Evolutionary conservation across 2,113 vertebrate species (phyloP), one percentile per base, ranked within the genome.

Genomic region (Pionites leucogaster): DNA sequence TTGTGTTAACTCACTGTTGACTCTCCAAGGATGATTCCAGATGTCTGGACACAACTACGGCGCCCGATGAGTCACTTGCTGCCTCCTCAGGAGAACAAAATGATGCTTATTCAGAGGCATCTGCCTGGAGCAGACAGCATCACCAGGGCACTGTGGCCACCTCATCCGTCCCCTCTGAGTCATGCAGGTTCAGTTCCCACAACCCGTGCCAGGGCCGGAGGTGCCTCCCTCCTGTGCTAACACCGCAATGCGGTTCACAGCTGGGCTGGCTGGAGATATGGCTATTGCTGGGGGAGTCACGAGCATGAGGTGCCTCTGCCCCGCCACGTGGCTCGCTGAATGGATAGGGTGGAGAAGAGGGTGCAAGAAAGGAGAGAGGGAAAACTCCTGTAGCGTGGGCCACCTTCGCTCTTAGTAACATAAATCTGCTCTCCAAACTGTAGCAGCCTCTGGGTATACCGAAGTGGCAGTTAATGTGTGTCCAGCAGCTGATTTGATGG

Each of bases 241-340:
- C 41, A 14, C 90, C 63, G 95, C 96, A 94, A 1, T 91, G 91
- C 44, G 7, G 83, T 13, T n/a, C 46, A 5, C 25, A 25, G 67
- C 37, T 7, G 22, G 47, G 78, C 44, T 59, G 42, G 25, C 4
- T 3, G 7, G 12, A 14, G 25, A 6, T 11, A 46, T 39, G 29
- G 29, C 59, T 41, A 0, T 55, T 3, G 5, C 69, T 1, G 1
- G 29, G 25, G n/a, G 6, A 49, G 12, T 35, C 64, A 23, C 0
- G 4, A 35, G 24, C 3, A 0, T 17, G 11, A 70, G 2, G 16
- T 24, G 62, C n/a, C 70, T 57, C 74, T 50, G 76, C 68, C 68
- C 64, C 2, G 0, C 39, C 0, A 0, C 2, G 0, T 0, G 31
- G 29, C 74, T n/a, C 18, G 35, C 63, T 39, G 63, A 42, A 4